Percentiles rank a stretch among this genome's conserved stretches.
Evolutionary conservation across 2,888 invertebrate genomes (phyloP).

Genomic region (Epinotia bilunana): DNA sequence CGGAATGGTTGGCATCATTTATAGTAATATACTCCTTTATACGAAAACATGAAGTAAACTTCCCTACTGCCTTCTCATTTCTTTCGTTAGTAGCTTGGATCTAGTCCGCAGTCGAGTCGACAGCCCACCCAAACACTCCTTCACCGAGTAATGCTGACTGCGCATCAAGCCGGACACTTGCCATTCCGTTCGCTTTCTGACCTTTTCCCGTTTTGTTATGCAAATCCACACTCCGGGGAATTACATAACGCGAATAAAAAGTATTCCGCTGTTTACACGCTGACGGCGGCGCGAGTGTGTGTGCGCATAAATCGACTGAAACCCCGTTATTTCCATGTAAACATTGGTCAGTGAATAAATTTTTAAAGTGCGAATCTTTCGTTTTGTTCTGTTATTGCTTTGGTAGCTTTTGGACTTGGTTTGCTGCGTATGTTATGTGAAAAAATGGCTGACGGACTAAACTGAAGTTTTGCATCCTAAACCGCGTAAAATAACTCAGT

Average conservation of each 20-base stretch:
- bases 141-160: constrained; percentile 73
- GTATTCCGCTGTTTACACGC: constrained; percentile 80
- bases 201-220: constrained; percentile 84
- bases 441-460: not conserved
- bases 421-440: not conserved
- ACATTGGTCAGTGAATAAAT: constrained; percentile 57
- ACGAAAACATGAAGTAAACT: not conserved
- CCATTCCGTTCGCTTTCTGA: constrained; percentile 83
- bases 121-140: constrained; percentile 54
- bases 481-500: not conserved
- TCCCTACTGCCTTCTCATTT: not conserved
- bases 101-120: constrained; percentile 53
- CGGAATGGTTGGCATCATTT: not conserved
- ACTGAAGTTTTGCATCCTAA: not conserved
- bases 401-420: constrained; percentile 31
- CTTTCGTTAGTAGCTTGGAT: constrained; percentile 5
- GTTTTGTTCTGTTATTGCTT: constrained; percentile 46
- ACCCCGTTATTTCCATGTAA: constrained; percentile 58
- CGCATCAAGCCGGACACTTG: constrained; percentile 81
- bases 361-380: constrained; percentile 48
- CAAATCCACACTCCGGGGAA: constrained; percentile 79
- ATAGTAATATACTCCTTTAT: not conserved
- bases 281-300: constrained; percentile 79
- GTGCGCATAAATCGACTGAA: constrained; percentile 76
- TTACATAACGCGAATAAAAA: constrained; percentile 81